Base-by-base conservation (phyloP, 1,140 invertebrate species). In the Orchesella cincta region DNA sequence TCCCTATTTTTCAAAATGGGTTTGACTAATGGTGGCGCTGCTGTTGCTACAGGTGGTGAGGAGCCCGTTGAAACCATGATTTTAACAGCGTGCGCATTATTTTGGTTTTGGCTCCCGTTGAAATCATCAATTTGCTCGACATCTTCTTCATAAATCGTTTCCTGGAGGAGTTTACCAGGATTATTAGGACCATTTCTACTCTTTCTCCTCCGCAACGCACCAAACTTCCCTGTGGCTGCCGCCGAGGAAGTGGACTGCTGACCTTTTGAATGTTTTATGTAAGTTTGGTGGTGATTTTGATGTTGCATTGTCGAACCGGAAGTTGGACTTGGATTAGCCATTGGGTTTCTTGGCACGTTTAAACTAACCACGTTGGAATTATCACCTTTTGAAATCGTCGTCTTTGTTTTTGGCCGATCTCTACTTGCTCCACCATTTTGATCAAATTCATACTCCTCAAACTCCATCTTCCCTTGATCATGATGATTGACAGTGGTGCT, bases 131-230 rank as follows among this genome's bases (percentile, higher is more conserved):
- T 2, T 34, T 73, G 35, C 14, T 77, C 62, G 62, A 26, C 20
- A 1, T 82, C 79, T 71, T 82, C 81, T 57, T 82, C 81, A 39
- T 79, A 79, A 74, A 82, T 82, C 16, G 76, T 80, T 74, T 82
- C 81, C 52, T 78, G 76, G 18, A 80, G 70, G 2, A 82, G 54
- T 71, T 67, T 79, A 1, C 62, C 51, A 20, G 74, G 26, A 29
- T 54, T 36, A 18, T 34, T 29, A 26, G 73, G 51, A 64, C 62
- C 52, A 46, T 73, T 74, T 20, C 34, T 36, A 26, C 34, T 73
- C 29, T 73, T 39, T 28, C 80, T 35, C 35, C 80, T 64, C 23
- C 78, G 46, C 23, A 81, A 34, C 29, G 80, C 80, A 39, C 80
- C 78, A 70, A 78, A 81, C 75, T 81, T 74, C 5, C 31, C n/a